Evolutionary conservation across 2,888 invertebrate species (phyloP).

Genomic region (Mantis religiosa): DNA sequence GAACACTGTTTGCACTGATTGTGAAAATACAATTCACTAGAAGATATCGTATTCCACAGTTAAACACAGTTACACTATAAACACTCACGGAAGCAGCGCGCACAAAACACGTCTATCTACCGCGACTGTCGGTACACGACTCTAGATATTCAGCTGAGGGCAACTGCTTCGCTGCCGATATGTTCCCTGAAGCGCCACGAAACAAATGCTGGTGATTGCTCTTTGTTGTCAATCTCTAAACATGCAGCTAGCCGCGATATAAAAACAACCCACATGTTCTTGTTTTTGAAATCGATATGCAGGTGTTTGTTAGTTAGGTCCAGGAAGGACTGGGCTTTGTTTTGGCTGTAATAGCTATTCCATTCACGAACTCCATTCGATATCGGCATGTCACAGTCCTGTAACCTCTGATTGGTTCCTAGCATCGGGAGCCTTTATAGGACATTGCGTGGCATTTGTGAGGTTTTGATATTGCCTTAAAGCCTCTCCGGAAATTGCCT

Average conservation of each 20-base stretch:
- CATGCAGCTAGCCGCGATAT: background rate
- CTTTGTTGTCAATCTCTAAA: background rate
- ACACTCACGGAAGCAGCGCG: too few relatives aligned
- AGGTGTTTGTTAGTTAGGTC: background rate
- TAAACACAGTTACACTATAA: too few relatives aligned
- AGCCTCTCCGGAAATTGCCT: background rate
- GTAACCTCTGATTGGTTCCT: background rate
- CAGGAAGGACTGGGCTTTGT: background rate
- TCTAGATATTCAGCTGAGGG: background rate
- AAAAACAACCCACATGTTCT: background rate
- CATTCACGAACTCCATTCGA: background rate
- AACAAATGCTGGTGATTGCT: background rate
- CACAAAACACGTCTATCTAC: too few relatives aligned
- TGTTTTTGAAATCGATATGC: background rate
- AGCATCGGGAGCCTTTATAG: background rate
- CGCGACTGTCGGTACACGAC: too few relatives aligned
- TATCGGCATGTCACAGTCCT: background rate
- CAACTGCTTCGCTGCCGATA: background rate
- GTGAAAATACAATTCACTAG: too few relatives aligned
- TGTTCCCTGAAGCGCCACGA: background rate
- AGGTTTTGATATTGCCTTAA: background rate
- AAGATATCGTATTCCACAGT: too few relatives aligned
- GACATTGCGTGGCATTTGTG: background rate
- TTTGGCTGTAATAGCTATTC: background rate
- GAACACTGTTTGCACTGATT: too few relatives aligned